Evolutionary conservation across 2,113 vertebrate species (phyloP), one percentile per base, ranked within the genome.

Genomic region (Bos javanicus): DNA sequence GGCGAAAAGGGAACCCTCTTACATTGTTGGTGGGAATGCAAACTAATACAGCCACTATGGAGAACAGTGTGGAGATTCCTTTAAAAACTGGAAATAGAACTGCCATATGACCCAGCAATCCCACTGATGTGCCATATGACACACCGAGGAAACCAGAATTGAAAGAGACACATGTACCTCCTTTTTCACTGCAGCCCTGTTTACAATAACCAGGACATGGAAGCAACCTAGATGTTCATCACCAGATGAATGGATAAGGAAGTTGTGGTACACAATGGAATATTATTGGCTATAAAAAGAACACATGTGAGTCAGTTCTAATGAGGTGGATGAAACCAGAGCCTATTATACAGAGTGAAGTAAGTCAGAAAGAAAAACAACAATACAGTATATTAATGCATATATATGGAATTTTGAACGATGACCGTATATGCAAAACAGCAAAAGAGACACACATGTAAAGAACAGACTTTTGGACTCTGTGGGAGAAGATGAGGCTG

Each of bases 241-340:
- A 0, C 1, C 17, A 21, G 64, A 71, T 2, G 5, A 71, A 36
- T 36, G n/a, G n/a, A 71, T 36, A 12, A 71, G 64, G 64, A 71
- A 71, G 19, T 36, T 71, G 64, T 71, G 64, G 64, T 71, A 71
- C n/a, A 71, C 64, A 36, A 36, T 1, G 19, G n/a, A 71, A 71
- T 71, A 71, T 36, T 36, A 71, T 71, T 71, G 64, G 64, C 64
- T 71, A 36, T 71, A 71, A 36, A 36, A 71, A 71, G 64, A 71
- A 36, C 5, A 71, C 64, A 71, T 36, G 0, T 36, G 64, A 71
- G 17, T 71, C 64, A 36, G 4, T 21, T 71, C 19, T 36, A 71
- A 36, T 71, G 19, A 36, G 64, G 9, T 36, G 64, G n/a, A 71
- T 71, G 33, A 36, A 71, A 71, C n/a, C 0, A 0, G 64, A 36